Conservation (phyloP, 2,113 vertebrate species). For the Macheiramphus alcinus region DNA sequence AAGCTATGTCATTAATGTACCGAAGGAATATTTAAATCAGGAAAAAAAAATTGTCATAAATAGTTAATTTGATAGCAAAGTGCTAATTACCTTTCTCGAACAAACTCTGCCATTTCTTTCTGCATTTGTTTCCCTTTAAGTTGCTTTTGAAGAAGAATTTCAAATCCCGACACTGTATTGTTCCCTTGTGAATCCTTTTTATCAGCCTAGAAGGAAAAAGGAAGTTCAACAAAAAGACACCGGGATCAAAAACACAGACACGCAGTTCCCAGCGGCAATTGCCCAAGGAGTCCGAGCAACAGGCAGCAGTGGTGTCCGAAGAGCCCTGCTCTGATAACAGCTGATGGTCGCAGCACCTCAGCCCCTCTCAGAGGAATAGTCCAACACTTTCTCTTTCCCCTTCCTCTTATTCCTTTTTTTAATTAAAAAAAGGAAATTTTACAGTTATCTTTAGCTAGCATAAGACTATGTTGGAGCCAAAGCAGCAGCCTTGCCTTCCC, state of each 20-base stretch:
- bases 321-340: background rate
- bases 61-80: background rate
- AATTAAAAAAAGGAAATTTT: background rate
- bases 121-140: constrained; percentile 98
- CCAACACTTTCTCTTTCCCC: background rate
- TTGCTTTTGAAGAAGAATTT: constrained; percentile 95
- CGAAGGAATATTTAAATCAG: background rate
- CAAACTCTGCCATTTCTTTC: constrained; percentile 98
- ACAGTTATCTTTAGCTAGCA: background rate
- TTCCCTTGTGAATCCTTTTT: constrained; percentile 92
- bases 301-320: background rate
- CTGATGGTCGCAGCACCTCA: background rate
- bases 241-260: background rate
- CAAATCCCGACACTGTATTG: constrained; percentile 87
- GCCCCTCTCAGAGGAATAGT: background rate
- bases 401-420: background rate
- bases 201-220: constrained; percentile 80
- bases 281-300: background rate
- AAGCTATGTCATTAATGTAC: background rate
- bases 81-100: constrained; percentile 87
- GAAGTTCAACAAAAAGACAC: background rate
- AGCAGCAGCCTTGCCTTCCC: background rate
- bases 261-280: background rate
- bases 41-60: background rate
- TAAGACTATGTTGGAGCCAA: background rate